Evolutionary conservation across 2,113 vertebrate genomes (phyloP).

Genomic region (Epinephelus fuscoguttatus): DNA sequence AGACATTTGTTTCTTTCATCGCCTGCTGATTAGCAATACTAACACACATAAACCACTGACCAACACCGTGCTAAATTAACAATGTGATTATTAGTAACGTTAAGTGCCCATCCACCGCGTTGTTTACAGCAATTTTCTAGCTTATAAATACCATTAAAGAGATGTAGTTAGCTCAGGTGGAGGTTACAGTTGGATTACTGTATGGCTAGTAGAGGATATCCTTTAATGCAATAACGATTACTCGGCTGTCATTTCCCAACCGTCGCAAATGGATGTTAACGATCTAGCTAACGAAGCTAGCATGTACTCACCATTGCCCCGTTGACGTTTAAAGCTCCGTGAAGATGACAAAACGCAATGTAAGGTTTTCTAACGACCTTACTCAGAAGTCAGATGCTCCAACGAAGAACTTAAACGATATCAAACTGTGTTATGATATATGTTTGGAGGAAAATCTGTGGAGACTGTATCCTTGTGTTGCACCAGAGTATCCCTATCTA

Average conservation of each 20-base stretch:
- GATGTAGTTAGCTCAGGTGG: fast-evolving
- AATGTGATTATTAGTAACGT: too few relatives aligned
- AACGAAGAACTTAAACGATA: background rate
- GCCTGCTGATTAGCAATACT: background rate
- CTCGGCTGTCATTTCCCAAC: background rate
- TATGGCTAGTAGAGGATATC: fast-evolving
- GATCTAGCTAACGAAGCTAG: slow-evolving; percentile 28
- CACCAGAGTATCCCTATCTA: slow-evolving; percentile 22
- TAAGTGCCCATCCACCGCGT: background rate
- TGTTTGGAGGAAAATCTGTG: background rate
- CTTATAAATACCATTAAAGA: background rate
- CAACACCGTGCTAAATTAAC: background rate
- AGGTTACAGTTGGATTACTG: background rate
- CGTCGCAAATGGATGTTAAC: background rate
- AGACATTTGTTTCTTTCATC: background rate
- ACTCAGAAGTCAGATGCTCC: background rate
- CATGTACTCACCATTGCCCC: slow-evolving; percentile 79
- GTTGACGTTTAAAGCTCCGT: slow-evolving; percentile 51
- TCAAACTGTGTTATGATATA: background rate
- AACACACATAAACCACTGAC: background rate
- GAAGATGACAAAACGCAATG: slow-evolving; percentile 25
- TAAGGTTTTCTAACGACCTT: background rate
- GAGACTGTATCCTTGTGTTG: slow-evolving; percentile 16
- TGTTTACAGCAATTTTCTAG: background rate
- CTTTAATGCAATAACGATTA: background rate